A percentile compares a stretch with the other conserved stretches of the same genome.
Evolutionary conservation across 92 coral and sea anemone species (phyloP).

Genomic region (Zoanthus sociatus): DNA sequence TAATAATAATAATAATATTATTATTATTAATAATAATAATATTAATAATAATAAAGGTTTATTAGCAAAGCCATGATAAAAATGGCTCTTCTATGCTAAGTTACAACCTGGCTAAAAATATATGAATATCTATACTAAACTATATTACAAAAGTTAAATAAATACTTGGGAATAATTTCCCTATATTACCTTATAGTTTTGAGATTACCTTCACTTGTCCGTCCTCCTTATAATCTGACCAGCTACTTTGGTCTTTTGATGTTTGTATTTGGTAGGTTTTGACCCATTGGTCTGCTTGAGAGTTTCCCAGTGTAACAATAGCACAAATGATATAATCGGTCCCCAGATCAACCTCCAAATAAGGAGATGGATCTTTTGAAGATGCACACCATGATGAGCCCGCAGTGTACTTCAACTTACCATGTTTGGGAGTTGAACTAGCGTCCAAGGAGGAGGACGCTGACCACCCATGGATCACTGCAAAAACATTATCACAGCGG

Average conservation of each 20-base stretch:
- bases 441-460: background rate
- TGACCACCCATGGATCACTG: background rate
- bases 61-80: no score
- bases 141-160: no score
- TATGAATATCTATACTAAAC: no score
- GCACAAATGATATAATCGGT: background rate
- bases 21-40: no score
- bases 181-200: no score
- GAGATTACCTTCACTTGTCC: background rate
- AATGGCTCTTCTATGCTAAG: no score
- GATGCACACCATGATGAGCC: background rate
- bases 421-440: background rate
- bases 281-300: background rate
- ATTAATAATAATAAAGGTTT: no score
- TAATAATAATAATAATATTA: no score
- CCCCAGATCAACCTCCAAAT: no score
- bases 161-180: no score
- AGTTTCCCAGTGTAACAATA: background rate
- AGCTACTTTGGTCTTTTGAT: background rate
- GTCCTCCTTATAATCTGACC: background rate
- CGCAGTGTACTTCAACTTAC: background rate
- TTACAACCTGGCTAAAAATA: no score
- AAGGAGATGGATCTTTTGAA: background rate
- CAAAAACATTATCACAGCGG: background rate
- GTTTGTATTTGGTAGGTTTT: slow-evolving; percentile 6